Evolutionary conservation across 64 coral and sea anemone genomes (phyloP).

Genomic region (Actinia equina): DNA sequence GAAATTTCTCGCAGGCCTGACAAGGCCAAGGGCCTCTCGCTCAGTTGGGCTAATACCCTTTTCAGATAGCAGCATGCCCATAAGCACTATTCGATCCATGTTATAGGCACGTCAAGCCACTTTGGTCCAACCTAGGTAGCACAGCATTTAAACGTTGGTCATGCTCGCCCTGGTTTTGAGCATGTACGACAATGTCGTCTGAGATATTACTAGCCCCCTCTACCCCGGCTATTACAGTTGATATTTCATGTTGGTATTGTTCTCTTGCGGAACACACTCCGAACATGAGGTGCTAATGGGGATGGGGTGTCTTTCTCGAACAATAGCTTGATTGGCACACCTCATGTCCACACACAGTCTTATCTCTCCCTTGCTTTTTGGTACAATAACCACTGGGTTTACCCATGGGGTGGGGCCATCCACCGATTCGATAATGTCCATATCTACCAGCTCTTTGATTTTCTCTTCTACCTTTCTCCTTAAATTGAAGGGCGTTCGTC

Average conservation of each 20-base stretch:
- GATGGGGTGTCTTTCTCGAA: slow-evolving; percentile 43
- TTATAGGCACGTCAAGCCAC: slow-evolving; percentile 7
- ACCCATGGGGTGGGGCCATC: slow-evolving; percentile 42
- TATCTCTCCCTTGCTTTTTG: slow-evolving; percentile 31
- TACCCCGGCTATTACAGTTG: not conserved
- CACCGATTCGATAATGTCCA: slow-evolving; percentile 19
- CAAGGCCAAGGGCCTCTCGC: slow-evolving; percentile 22
- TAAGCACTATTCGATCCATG: slow-evolving; percentile 31
- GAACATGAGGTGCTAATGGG: slow-evolving; percentile 34
- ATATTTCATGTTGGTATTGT: slow-evolving; percentile 14
- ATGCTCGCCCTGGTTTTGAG: slow-evolving; percentile 8
- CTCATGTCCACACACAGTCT: slow-evolving; percentile 42
- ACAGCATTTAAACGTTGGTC: slow-evolving; percentile 18
- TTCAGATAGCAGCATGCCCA: slow-evolving; percentile 21
- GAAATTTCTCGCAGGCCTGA: not conserved
- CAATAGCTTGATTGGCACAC: slow-evolving; percentile 27
- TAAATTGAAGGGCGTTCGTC: slow-evolving; percentile 8
- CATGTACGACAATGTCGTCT: slow-evolving; percentile 43
- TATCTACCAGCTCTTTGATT: slow-evolving; percentile 21
- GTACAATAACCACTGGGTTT: slow-evolving; percentile 32
- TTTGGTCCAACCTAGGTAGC: not conserved
- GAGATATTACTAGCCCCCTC: slow-evolving; percentile 32
- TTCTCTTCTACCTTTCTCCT: slow-evolving; percentile 30
- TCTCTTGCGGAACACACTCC: slow-evolving; percentile 23
- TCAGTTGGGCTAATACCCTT: slow-evolving; percentile 13